Percentiles rank a stretch among this genome's conserved stretches.
phyloP scores from a whole-genome alignment of 2,888 invertebrate genomes.

The Germaria angustata region DNA sequence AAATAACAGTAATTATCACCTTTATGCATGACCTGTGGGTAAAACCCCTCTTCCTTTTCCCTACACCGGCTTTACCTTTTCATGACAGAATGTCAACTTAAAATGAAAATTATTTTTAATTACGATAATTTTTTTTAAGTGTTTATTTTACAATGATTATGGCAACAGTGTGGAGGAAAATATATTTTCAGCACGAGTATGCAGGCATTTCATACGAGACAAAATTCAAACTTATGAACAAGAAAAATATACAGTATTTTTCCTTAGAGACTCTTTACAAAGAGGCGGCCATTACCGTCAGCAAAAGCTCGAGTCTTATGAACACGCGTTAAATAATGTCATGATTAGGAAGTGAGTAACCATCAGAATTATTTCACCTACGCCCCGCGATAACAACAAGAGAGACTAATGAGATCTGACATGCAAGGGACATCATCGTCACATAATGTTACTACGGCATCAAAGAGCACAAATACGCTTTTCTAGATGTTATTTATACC shows the following conservation, averaged over 20 bases:
- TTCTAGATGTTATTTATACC: background rate
- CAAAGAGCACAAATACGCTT: background rate
- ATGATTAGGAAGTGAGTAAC: conserved; percentile 40
- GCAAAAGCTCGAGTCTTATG: conserved; percentile 1
- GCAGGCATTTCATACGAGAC: background rate
- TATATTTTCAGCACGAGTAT: background rate
- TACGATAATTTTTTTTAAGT: conserved; percentile 23
- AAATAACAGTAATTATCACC: conserved; percentile 79
- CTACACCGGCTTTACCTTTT: background rate
- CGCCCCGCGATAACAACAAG: background rate
- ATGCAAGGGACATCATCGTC: conserved; percentile 46
- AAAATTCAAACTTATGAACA: background rate
- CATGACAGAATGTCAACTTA: background rate
- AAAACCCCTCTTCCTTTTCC: background rate
- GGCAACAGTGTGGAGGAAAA: background rate
- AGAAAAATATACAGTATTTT: background rate
- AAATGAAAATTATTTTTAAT: conserved; percentile 49
- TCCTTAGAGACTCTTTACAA: background rate
- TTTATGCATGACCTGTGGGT: conserved; percentile 69
- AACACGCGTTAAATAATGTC: background rate
- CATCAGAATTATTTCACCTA: conserved; percentile 46
- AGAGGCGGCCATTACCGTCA: background rate
- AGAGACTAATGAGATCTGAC: conserved; percentile 57
- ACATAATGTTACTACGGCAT: background rate
- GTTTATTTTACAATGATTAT: conserved; percentile 17